phyloP scores from a whole-genome alignment of 64 coral and sea anemone species.

The Pocillopora verrucosa region DNA sequence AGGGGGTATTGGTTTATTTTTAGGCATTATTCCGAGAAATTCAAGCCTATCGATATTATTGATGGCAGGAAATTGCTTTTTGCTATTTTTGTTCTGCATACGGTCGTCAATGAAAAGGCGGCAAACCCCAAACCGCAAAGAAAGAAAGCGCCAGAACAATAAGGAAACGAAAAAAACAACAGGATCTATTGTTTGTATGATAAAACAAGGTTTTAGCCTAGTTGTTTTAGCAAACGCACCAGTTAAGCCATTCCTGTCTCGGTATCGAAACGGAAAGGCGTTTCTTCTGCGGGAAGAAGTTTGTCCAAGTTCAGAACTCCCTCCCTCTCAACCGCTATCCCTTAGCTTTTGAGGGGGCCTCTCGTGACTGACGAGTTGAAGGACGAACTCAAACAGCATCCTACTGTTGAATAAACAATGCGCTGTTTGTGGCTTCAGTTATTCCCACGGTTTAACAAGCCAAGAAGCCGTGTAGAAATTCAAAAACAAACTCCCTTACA shows the following conservation, averaged over 20 bases:
- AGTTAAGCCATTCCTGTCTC: background rate
- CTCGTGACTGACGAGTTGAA: background rate
- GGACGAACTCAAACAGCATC: background rate
- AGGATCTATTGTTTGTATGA: background rate
- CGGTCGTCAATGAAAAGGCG: background rate
- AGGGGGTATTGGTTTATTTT: too few relatives aligned
- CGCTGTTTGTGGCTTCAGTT: background rate
- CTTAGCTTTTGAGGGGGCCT: background rate
- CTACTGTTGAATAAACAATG: background rate
- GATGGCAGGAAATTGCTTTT: background rate
- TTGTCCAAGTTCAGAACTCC: background rate
- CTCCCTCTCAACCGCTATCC: background rate
- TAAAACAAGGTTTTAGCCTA: background rate
- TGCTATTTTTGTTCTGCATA: background rate
- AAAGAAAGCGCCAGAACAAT: slow-evolving; percentile 1
- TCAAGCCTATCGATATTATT: background rate
- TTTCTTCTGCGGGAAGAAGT: background rate
- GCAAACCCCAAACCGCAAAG: background rate
- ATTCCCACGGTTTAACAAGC: background rate
- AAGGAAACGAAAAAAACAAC: slow-evolving; percentile 13
- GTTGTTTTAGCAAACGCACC: background rate
- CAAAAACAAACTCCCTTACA: background rate
- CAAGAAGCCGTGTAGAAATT: background rate
- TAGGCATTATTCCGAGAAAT: background rate
- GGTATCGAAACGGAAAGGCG: background rate